phyloP scores from a whole-genome alignment of 2,113 vertebrate species.

The Oncorhynchus keta region DNA sequence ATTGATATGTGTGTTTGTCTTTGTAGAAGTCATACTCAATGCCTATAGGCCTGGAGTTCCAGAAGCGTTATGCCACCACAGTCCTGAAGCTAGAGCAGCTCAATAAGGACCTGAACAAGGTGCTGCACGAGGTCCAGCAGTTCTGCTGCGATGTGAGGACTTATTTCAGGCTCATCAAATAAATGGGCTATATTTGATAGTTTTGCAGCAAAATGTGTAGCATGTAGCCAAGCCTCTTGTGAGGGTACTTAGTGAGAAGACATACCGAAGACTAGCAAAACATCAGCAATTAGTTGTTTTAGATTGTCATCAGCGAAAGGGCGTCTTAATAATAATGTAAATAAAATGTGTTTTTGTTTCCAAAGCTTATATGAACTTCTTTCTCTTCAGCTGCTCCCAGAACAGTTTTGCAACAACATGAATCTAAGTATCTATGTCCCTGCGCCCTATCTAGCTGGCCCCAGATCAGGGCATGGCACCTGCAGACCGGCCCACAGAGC shows the following conservation, averaged over 20 bases:
- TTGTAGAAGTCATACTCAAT: slow-evolving; percentile 93
- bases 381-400: background rate
- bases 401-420: background rate
- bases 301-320: too few relatives aligned
- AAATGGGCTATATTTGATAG: background rate
- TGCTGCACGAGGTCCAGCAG: slow-evolving; percentile 94
- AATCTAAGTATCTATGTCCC: background rate
- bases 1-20: background rate
- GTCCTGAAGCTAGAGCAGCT: slow-evolving; percentile 94
- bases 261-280: too few relatives aligned
- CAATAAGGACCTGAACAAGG: slow-evolving; percentile 97
- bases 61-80: slow-evolving; percentile 92
- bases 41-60: slow-evolving; percentile 90
- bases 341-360: too few relatives aligned
- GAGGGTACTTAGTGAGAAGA: too few relatives aligned
- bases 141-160: slow-evolving; percentile 89
- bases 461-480: slow-evolving; percentile 94
- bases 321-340: too few relatives aligned
- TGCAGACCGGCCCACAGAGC: slow-evolving; percentile 87
- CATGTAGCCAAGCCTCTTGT: too few relatives aligned
- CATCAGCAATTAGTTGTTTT: too few relatives aligned
- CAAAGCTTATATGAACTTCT: too few relatives aligned
- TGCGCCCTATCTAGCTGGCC: slow-evolving; percentile 77
- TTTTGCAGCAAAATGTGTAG: too few relatives aligned
- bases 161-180: background rate